A percentile compares a stretch with the other conserved stretches of the same genome.
phyloP scores from a whole-genome alignment of 2,888 invertebrate genomes.

The Drosophila acutilabella region DNA sequence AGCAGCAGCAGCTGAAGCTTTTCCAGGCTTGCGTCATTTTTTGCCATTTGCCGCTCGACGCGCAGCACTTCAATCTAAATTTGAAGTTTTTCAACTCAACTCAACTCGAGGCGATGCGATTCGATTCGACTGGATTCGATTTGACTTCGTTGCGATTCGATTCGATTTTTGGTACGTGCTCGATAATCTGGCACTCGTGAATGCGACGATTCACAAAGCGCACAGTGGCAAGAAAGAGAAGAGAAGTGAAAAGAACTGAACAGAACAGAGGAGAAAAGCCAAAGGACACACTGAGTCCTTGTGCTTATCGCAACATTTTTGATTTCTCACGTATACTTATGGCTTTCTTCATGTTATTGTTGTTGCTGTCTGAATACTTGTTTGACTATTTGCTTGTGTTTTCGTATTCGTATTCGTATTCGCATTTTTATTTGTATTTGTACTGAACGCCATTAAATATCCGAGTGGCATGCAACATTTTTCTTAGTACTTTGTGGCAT shows the following conservation, averaged over 20 bases:
- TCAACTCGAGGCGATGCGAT: slow-evolving; percentile 25
- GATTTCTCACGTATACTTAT: slow-evolving; percentile 77
- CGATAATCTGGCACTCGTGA: slow-evolving; percentile 58
- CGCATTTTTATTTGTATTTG: slow-evolving; percentile 52
- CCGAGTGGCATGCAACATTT: slow-evolving; percentile 78
- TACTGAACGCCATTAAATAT: slow-evolving; percentile 74
- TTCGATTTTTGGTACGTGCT: slow-evolving; percentile 66
- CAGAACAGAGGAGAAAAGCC: slow-evolving; percentile 19
- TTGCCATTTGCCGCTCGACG: slow-evolving; percentile 27
- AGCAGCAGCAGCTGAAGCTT: slow-evolving; percentile 41
- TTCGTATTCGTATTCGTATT: slow-evolving; percentile 34
- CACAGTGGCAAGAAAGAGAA: neutral
- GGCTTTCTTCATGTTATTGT: slow-evolving; percentile 46
- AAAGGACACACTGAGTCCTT: slow-evolving; percentile 50
- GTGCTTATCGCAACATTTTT: slow-evolving; percentile 68
- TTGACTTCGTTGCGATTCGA: slow-evolving; percentile 49
- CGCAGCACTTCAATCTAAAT: slow-evolving; percentile 74
- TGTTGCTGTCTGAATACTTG: slow-evolving; percentile 49
- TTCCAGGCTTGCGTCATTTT: slow-evolving; percentile 53
- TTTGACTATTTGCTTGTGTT: slow-evolving; percentile 13
- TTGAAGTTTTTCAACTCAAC: slow-evolving; percentile 60
- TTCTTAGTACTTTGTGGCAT: slow-evolving; percentile 48
- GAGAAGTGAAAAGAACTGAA: too few relatives aligned
- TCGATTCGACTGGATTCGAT: slow-evolving; percentile 40
- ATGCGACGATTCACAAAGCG: slow-evolving; percentile 18